Evolutionary conservation across 2,797 vertebrate genomes (phyloP).

Genomic region (Australoheros facetus): DNA sequence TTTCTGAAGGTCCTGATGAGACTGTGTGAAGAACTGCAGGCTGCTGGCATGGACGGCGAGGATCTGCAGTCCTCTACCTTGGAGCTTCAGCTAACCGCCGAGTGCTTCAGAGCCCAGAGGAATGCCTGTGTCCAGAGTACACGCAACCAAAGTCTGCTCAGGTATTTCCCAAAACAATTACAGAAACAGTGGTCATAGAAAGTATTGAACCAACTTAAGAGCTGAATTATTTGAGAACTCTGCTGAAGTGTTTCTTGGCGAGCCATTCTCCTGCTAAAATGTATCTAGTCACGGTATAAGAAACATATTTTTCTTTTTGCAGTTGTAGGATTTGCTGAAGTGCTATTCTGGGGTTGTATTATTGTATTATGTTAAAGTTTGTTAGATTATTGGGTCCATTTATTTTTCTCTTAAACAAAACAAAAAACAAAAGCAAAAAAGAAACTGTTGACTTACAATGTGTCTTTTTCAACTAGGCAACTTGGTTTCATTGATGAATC

Average conservation of each 20-base stretch:
- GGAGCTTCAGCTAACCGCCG: conserved; percentile 82
- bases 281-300: background rate
- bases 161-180: conserved; percentile 72
- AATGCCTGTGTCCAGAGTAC: conserved; percentile 90
- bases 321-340: background rate
- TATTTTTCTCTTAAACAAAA: background rate
- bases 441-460: background rate
- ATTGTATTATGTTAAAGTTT: background rate
- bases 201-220: background rate
- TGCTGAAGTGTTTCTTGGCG: background rate
- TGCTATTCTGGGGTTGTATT: background rate
- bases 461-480: conserved; percentile 56
- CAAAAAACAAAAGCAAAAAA: background rate
- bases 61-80: conserved; percentile 55
- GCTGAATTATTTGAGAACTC: background rate
- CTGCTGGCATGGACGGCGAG: conserved; percentile 37
- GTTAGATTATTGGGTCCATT: fast-evolving
- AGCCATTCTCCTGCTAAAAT: background rate
- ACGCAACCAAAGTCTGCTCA: conserved; percentile 87
- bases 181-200: background rate
- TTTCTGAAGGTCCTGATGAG: conserved; percentile 81
- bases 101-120: conserved; percentile 92
- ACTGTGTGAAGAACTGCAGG: conserved; percentile 73
- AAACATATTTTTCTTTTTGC: background rate
- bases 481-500: conserved; percentile 75